These are phyloP conservation scores for Gnathonemus longibarbis DNA, from an alignment of 2,113 vertebrate species.

Conservation along the genomic window DNA sequence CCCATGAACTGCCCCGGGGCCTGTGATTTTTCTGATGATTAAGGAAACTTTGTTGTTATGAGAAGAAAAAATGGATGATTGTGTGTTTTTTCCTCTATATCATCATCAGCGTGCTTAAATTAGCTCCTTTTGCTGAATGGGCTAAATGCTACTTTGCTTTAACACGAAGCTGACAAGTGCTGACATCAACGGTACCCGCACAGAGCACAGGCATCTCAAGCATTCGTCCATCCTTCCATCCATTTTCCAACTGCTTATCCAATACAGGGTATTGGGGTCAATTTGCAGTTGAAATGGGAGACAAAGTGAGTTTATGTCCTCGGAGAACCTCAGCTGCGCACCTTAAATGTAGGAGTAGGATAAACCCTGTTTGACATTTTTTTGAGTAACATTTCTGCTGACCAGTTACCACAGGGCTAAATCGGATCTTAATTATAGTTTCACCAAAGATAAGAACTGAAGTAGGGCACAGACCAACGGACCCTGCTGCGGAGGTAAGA, in stretches of 20 bases:
- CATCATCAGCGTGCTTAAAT: not conserved
- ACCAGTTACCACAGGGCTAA: not conserved
- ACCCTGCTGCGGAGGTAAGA: not conserved
- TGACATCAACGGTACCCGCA: not conserved
- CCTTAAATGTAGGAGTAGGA: not conserved
- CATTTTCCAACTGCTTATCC: not conserved
- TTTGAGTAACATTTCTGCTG: not conserved
- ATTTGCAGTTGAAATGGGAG: not conserved
- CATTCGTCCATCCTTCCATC: not conserved
- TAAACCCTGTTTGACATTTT: not conserved
- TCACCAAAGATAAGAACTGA: not conserved
- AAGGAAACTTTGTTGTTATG: not conserved
- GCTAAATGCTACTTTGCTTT: not conserved
- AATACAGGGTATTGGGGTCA: not conserved
- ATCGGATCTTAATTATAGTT: not conserved
- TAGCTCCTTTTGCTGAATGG: not conserved
- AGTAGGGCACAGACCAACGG: not conserved
- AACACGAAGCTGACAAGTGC: not conserved
- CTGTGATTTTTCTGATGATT: conserved; percentile 1
- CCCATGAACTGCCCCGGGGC: not conserved
- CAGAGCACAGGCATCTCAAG: not conserved
- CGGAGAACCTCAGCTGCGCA: not conserved
- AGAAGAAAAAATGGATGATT: not conserved
- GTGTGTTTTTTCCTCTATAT: not conserved
- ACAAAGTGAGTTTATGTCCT: not conserved